Conservation (phyloP, 2,113 vertebrate genomes). For the Vanacampus margaritifer region DNA sequence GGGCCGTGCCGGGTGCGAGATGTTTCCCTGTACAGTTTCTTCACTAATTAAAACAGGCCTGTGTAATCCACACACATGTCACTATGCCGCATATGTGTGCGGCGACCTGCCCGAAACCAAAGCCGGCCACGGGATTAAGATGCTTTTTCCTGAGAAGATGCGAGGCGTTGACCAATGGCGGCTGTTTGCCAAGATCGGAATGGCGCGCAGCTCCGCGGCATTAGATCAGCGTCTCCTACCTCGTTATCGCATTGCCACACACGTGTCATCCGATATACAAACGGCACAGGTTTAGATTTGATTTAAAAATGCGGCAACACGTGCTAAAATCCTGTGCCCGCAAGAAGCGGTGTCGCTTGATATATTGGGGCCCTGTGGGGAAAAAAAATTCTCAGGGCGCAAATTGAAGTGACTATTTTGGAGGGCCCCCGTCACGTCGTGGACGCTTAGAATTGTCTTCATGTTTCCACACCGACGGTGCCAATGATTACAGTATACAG, state of each 20-base stretch:
- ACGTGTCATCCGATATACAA: constrained; percentile 13
- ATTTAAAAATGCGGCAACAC: constrained; percentile 10
- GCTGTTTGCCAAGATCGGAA: constrained; percentile 53
- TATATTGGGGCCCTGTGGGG: too few relatives aligned
- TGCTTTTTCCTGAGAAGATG: constrained; percentile 63
- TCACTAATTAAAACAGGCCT: constrained; percentile 70
- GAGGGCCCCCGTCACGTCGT: too few relatives aligned
- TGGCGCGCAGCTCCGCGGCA: constrained; percentile 51
- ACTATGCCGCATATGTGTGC: constrained; percentile 65
- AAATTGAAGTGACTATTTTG: too few relatives aligned
- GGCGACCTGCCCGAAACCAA: constrained; percentile 68
- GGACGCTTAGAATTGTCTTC: too few relatives aligned
- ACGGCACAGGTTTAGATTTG: background rate
- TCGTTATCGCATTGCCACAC: constrained; percentile 61
- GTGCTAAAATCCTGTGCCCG: background rate
- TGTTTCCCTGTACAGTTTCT: constrained; percentile 49
- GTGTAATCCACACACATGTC: constrained; percentile 68
- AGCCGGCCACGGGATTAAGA: constrained; percentile 68
- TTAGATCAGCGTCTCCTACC: constrained; percentile 66
- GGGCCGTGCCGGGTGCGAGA: constrained; percentile 31
- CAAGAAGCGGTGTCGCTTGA: too few relatives aligned
- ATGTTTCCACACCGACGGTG: too few relatives aligned
- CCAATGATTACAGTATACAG: background rate
- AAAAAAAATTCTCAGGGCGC: too few relatives aligned
- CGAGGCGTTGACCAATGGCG: constrained; percentile 43